phyloP scores from a whole-genome alignment of 2,113 vertebrate genomes.

The Addax nasomaculatus region DNA sequence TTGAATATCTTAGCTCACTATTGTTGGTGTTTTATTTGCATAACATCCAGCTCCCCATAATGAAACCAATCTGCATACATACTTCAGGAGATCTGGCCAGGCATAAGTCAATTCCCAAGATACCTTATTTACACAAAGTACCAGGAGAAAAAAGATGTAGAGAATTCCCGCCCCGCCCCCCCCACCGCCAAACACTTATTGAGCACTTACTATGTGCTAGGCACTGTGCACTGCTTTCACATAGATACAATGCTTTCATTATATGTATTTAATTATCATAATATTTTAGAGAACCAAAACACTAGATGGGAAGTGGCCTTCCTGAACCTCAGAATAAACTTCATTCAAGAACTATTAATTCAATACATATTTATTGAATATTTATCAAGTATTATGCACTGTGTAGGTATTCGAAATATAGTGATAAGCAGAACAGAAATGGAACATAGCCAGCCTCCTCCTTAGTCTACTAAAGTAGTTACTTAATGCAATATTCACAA shows the following conservation, averaged over 20 bases:
- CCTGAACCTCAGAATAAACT: not conserved
- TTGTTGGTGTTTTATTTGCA: not conserved
- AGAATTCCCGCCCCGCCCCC: not conserved
- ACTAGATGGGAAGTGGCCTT: not conserved
- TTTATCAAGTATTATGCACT: not conserved
- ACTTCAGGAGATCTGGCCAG: not conserved
- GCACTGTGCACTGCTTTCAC: not conserved
- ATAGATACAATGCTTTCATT: not conserved
- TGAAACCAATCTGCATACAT: not conserved
- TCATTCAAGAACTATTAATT: not conserved
- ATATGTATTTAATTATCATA: not conserved
- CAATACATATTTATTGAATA: not conserved
- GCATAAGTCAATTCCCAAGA: not conserved
- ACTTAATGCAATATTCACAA: not conserved
- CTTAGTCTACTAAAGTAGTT: not conserved
- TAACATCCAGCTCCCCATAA: not conserved
- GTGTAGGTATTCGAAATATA: not conserved
- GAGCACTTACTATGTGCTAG: not conserved
- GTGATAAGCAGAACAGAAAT: not conserved
- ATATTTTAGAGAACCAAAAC: not conserved
- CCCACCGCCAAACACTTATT: not conserved
- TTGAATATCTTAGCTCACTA: not conserved
- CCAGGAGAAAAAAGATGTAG: not conserved
- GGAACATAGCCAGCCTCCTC: not conserved
- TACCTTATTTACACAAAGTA: not conserved